Percentiles rank a stretch among this genome's conserved stretches.
Conservation (phyloP, 2,797 vertebrate species). For the Alauda arvensis region DNA sequence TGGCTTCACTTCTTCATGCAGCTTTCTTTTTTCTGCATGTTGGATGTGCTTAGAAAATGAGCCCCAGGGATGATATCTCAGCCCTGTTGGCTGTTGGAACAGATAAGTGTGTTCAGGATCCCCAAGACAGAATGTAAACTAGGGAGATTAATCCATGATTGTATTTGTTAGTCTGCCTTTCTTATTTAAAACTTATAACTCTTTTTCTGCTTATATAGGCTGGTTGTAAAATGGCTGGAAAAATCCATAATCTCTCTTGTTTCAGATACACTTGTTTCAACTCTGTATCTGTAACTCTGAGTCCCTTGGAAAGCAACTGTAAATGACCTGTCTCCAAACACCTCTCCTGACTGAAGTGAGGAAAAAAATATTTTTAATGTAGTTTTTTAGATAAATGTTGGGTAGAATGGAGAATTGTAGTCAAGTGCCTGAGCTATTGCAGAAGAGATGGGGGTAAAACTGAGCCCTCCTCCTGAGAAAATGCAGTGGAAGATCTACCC, state of each 20-base stretch:
- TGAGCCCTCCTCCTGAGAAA: background rate
- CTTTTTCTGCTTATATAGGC: background rate
- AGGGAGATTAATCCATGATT: background rate
- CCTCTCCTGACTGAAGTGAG: background rate
- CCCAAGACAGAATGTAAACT: background rate
- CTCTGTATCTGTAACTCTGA: background rate
- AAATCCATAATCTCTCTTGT: background rate
- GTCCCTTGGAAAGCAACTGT: background rate
- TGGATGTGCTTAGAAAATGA: background rate
- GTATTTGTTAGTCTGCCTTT: background rate
- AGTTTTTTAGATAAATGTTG: background rate
- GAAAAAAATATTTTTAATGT: background rate
- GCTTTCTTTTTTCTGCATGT: background rate
- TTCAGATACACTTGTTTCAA: background rate
- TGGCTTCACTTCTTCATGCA: background rate
- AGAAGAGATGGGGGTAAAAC: rapidly evolving
- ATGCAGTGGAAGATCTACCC: background rate
- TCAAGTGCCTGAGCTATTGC: background rate
- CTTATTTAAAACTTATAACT: background rate
- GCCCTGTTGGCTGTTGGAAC: background rate
- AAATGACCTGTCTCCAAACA: background rate
- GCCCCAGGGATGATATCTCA: background rate
- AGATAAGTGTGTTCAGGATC: background rate
- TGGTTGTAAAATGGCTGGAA: background rate
- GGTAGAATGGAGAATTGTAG: background rate